phyloP scores from a whole-genome alignment of 2,113 vertebrate genomes.

The Saccopteryx bilineata region DNA sequence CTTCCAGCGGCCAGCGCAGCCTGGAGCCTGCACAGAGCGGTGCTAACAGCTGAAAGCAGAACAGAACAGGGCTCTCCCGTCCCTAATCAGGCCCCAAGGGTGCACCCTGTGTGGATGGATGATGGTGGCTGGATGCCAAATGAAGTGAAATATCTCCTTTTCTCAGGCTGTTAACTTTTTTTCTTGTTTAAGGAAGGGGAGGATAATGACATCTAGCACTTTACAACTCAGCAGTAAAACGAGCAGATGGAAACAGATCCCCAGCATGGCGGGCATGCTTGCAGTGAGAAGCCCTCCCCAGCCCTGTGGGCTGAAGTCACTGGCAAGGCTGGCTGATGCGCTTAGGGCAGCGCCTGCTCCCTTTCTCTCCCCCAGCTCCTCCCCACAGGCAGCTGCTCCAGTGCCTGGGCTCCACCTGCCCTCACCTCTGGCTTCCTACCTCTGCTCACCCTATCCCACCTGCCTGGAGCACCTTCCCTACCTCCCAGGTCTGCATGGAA shows the following conservation, averaged over 20 bases:
- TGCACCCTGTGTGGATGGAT: constrained; percentile 14
- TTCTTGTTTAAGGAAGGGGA: constrained; percentile 77
- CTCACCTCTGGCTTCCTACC: neutral
- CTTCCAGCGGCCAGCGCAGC: neutral
- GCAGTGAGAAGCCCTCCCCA: neutral
- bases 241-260: constrained; percentile 74
- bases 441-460: neutral
- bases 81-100: constrained; percentile 26
- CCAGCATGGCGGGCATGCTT: neutral
- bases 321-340: neutral
- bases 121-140: constrained; percentile 69
- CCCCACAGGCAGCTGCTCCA: neutral
- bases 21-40: neutral
- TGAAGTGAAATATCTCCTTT: constrained; percentile 77
- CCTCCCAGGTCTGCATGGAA: neutral
- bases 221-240: constrained; percentile 76
- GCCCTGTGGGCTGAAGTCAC: neutral
- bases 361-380: neutral
- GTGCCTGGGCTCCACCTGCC: neutral
- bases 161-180: constrained; percentile 71
- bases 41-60: neutral
- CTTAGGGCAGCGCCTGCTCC: neutral
- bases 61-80: neutral
- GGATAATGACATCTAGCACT: constrained; percentile 76
- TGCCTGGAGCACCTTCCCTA: neutral